phyloP scores from a whole-genome alignment of 2,888 invertebrate species.

The Agrochola circellaris region DNA sequence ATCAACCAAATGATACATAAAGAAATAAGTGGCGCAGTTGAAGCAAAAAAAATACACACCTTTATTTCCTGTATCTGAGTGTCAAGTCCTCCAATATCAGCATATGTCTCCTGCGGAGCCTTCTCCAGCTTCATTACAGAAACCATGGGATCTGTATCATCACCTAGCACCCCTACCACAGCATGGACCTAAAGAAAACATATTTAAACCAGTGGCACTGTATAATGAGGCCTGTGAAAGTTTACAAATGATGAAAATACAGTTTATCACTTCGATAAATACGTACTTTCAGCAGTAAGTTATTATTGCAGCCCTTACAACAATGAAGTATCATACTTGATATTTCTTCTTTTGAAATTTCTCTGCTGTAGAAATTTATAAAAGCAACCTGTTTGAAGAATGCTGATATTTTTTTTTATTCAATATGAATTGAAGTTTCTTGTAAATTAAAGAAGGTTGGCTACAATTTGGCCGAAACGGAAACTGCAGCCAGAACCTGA shows the following conservation, averaged over 20 bases:
- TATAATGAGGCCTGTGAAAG: not conserved
- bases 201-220: not conserved
- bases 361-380: too few species aligned
- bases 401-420: not conserved
- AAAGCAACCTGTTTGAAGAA: not conserved
- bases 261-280: not conserved
- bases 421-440: not conserved
- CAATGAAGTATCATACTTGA: too few species aligned
- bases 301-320: not conserved
- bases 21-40: not conserved
- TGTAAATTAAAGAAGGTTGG: not conserved
- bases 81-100: constrained; percentile 99
- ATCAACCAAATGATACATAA: not conserved
- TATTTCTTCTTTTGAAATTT: not conserved
- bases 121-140: constrained; percentile 99
- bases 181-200: constrained; percentile 94
- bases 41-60: constrained; percentile 69
- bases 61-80: constrained; percentile 96
- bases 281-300: not conserved
- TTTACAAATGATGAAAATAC: not conserved
- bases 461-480: not conserved
- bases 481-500: not conserved
- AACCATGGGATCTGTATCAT: constrained; percentile 99
- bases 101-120: constrained; percentile 99
- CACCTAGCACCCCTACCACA: constrained; percentile 99